These are phyloP conservation scores for Sus scrofa DNA, from an alignment of 2,113 vertebrate genomes.

Conservation along the genomic window DNA sequence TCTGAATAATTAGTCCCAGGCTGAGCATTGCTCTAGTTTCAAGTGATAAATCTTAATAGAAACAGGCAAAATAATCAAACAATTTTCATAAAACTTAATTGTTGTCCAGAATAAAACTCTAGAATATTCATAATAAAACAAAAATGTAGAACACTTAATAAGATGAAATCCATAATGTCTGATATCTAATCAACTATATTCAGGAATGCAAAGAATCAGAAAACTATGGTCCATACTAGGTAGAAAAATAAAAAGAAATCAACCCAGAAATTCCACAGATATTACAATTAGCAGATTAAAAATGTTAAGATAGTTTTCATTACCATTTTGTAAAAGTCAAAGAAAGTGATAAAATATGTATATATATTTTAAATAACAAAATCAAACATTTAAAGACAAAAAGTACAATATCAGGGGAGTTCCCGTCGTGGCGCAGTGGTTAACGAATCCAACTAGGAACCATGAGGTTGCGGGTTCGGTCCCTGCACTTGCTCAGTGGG, in stretches of 20 bases:
- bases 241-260: neutral
- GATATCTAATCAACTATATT: conserved; percentile 16
- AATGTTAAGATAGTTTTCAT: neutral
- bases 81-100: neutral
- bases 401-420: neutral
- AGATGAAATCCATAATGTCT: conserved; percentile 44
- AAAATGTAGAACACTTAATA: neutral
- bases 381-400: neutral
- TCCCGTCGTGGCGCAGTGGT: too few species aligned
- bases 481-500: too few species aligned
- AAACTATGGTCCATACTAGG: neutral
- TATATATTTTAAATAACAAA: neutral
- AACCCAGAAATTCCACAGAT: neutral
- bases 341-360: neutral
- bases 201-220: neutral
- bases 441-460: too few species aligned
- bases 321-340: neutral
- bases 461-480: too few species aligned
- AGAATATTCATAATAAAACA: conserved; percentile 20
- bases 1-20: neutral
- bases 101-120: conserved; percentile 23
- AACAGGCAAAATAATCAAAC: neutral
- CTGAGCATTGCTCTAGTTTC: neutral
- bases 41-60: neutral
- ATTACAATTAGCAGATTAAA: neutral